Conservation (phyloP, 2,113 vertebrate species). For the Romanogobio albipinnatus region DNA sequence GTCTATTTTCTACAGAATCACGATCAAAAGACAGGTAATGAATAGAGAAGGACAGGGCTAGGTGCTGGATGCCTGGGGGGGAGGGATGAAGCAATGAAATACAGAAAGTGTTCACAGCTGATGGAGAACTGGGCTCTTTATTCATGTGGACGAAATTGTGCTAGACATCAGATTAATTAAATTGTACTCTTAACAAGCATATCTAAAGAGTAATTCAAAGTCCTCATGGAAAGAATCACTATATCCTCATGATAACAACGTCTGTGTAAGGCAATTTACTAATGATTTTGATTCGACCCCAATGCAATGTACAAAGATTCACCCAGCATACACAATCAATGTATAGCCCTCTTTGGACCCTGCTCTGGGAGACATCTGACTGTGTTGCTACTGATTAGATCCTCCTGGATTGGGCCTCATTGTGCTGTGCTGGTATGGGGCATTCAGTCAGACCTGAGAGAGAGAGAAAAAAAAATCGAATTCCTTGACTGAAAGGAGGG, state of each 20-base stretch:
- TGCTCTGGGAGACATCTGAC: constrained; percentile 20
- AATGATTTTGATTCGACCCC: constrained; percentile 34
- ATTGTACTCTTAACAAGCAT: constrained; percentile 25
- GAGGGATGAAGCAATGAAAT: constrained; percentile 5
- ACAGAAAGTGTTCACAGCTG: neutral
- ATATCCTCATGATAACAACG: constrained; percentile 21
- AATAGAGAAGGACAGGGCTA: constrained; percentile 12
- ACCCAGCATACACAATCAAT: constrained; percentile 34
- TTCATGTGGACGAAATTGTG: neutral
- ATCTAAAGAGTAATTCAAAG: constrained; percentile 19
- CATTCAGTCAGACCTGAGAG: constrained; percentile 39
- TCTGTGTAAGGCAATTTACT: constrained; percentile 19
- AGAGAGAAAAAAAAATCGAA: neutral
- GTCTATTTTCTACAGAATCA: neutral
- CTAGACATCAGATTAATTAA: constrained; percentile 48
- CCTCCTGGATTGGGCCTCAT: constrained; percentile 33
- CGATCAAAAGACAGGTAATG: constrained; percentile 17
- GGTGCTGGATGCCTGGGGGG: neutral
- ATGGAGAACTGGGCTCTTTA: constrained; percentile 13
- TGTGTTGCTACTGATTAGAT: constrained; percentile 34
- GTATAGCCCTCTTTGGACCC: constrained; percentile 25
- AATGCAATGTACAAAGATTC: constrained; percentile 24
- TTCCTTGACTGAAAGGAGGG: constrained; percentile 8
- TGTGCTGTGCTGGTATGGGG: constrained; percentile 38
- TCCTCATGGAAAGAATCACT: constrained; percentile 5